Evolutionary conservation across 1,140 invertebrate genomes (phyloP), one percentile per base, ranked within the genome.

Genomic region (Agrilus planipennis): DNA sequence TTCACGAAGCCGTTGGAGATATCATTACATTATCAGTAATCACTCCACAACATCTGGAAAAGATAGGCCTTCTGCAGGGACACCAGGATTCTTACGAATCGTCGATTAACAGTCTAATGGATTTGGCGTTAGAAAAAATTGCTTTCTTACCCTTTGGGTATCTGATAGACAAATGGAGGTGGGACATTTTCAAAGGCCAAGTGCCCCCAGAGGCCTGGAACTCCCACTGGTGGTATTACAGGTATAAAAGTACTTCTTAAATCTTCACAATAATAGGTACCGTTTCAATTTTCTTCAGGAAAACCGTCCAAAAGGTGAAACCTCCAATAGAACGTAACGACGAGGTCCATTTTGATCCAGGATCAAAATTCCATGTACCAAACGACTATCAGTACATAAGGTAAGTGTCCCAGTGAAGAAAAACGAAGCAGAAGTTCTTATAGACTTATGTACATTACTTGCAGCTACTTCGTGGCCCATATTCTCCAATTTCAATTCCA

Each of bases 1-100:
- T 84, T 49, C 79, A 81, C 50, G 81, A 83, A 56, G 81, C 79
- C 16, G 67, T 83, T 5, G 81, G 79, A 6, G 79, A 84, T 60
- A 67, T 74, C 0, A 69, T 83, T 11, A 68, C 75, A 2, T 45
- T 84, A 10, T 80, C 72, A 0, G 75, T 78, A 0, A 58, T 66
- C 18, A 73, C 76, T 0, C 63, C 67, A 1, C 61, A 67, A 43
- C 76, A 81, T 60, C 56, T 81, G 11, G 47, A 62, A 47, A 63
- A 62, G 35, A 67, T 79, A 21, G 68, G 69, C 0, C 56, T 80
- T 1, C 39, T 61, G 0, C 41, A 64, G 17, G 56, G 69, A 51
- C 53, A 60, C 12, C 53, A 52, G n/a, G 51, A 68, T 1, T 44
- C 39, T 23, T 41, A 65, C 51, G 67, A 75, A 48, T 55, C 64